Evolutionary conservation across 2,113 vertebrate species (phyloP).

Genomic region (Coregonus clupeaformis): DNA sequence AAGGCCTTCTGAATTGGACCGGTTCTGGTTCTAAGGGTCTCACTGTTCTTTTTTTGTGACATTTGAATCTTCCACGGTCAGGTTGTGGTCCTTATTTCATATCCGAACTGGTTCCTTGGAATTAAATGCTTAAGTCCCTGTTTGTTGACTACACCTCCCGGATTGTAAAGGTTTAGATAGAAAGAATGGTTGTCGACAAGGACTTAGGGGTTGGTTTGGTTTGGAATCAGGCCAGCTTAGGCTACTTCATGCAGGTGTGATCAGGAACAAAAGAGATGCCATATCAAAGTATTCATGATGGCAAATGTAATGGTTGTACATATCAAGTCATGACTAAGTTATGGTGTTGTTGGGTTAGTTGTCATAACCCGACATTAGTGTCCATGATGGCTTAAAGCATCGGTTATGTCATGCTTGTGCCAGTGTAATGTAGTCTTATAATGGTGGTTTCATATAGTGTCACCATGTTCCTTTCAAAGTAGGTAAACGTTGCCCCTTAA

Average conservation of each 20-base stretch:
- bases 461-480: constrained; percentile 4
- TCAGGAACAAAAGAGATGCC: neutral
- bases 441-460: neutral
- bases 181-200: neutral
- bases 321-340: constrained; percentile 20
- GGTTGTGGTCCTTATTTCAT: constrained; percentile 22
- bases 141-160: constrained; percentile 10
- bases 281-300: neutral
- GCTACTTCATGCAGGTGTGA: constrained; percentile 17
- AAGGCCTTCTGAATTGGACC: constrained; percentile 82
- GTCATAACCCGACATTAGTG: constrained; percentile 14
- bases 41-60: constrained; percentile 17
- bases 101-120: constrained; percentile 26
- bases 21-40: constrained; percentile 8
- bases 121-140: constrained; percentile 1
- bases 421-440: neutral
- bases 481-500: constrained; percentile 17
- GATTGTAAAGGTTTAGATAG: constrained; percentile 9
- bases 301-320: constrained; percentile 28
- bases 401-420: constrained; percentile 22
- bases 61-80: constrained; percentile 45
- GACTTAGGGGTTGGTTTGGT: constrained; percentile 2
- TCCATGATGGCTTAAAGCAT: constrained; percentile 10
- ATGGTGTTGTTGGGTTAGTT: constrained; percentile 5
- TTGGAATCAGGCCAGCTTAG: constrained; percentile 22